Evolutionary conservation across 1,140 invertebrate genomes (phyloP).

Genomic region (Anthonomus grandis): DNA sequence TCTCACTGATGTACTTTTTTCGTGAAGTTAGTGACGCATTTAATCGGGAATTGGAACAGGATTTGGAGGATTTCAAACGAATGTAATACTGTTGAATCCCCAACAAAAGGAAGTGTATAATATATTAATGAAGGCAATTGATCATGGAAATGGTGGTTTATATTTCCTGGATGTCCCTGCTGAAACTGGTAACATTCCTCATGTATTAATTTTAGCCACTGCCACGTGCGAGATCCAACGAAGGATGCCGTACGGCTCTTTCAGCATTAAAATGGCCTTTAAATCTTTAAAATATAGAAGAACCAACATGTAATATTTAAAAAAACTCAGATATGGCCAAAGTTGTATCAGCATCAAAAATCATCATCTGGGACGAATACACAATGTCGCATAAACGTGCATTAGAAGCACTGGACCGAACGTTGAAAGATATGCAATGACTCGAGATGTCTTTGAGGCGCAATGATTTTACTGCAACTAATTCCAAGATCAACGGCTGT

Average conservation of each 20-base stretch:
- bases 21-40: no score
- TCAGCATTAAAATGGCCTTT: slow-evolving; percentile 42
- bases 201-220: slow-evolving; percentile 34
- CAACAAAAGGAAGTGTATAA: no score
- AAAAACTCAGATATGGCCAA: slow-evolving; percentile 37
- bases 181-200: slow-evolving; percentile 44
- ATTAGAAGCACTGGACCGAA: slow-evolving; percentile 32
- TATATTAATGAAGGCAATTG: slow-evolving; percentile 44
- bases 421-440: slow-evolving; percentile 35
- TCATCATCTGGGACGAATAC: slow-evolving; percentile 37
- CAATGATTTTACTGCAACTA: slow-evolving; percentile 34
- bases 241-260: slow-evolving; percentile 37
- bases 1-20: no score
- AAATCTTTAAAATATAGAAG: slow-evolving; percentile 39
- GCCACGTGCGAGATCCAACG: slow-evolving; percentile 34
- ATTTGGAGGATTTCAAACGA: no score
- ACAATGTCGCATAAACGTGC: slow-evolving; percentile 37
- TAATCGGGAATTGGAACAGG: no score
- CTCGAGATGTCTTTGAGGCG: slow-evolving; percentile 11
- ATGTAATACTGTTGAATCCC: no score
- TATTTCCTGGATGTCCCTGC: slow-evolving; percentile 36
- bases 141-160: slow-evolving; percentile 32
- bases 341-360: slow-evolving; percentile 27
- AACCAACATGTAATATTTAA: slow-evolving; percentile 32
- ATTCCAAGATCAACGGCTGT: slow-evolving; percentile 45